Percentiles rank a stretch among this genome's conserved stretches.
These are phyloP conservation scores for Meiosimyza decipiens DNA, from an alignment of 2,888 invertebrate species.

Conservation along the genomic window DNA sequence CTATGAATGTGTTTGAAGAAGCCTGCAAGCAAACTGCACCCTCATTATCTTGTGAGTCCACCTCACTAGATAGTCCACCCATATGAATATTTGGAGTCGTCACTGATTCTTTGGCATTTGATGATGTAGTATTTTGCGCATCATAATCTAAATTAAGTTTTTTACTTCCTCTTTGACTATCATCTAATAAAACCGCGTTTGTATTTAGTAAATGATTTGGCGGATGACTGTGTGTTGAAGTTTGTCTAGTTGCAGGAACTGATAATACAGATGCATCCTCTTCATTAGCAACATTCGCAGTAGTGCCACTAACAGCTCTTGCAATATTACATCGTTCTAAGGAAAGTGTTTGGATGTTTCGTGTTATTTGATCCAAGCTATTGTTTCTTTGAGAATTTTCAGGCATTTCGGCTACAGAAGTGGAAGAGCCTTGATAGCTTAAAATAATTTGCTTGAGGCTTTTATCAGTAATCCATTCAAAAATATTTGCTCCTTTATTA, in stretches of 20 bases:
- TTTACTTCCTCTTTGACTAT: slow-evolving; percentile 37
- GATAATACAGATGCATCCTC: slow-evolving; percentile 33
- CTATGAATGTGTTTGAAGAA: slow-evolving; percentile 45
- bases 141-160: slow-evolving; percentile 45
- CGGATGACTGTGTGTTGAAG: neutral
- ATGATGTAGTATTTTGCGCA: slow-evolving; percentile 24
- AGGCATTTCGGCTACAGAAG: neutral
- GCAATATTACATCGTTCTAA: slow-evolving; percentile 5
- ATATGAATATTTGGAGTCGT: slow-evolving; percentile 6
- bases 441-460: slow-evolving; percentile 63
- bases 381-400: neutral
- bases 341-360: slow-evolving; percentile 46
- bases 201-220: slow-evolving; percentile 32
- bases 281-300: slow-evolving; percentile 41
- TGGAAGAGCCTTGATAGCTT: slow-evolving; percentile 52
- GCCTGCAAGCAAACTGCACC: slow-evolving; percentile 20
- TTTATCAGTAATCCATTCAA: slow-evolving; percentile 73
- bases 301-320: neutral
- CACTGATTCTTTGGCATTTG: slow-evolving; percentile 1
- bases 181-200: slow-evolving; percentile 28
- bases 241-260: neutral
- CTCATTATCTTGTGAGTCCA: slow-evolving; percentile 3
- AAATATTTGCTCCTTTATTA: slow-evolving; percentile 78
- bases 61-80: slow-evolving; percentile 28
- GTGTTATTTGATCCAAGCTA: slow-evolving; percentile 40